Percentiles rank a stretch among this genome's conserved stretches.
Conservation (phyloP, 2,888 invertebrate genomes). For the Epiblema foenella region DNA sequence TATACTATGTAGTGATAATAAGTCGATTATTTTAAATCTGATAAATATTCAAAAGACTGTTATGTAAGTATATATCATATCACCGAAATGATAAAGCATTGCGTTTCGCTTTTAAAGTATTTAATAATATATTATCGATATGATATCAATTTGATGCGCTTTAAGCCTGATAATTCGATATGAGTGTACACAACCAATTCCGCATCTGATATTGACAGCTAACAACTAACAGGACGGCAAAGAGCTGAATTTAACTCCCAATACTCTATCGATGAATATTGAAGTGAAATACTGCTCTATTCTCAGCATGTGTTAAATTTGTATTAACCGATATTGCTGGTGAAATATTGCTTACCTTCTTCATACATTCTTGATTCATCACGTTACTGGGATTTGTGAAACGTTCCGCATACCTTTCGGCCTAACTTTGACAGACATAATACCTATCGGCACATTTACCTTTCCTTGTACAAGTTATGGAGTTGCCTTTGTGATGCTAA, state of each 20-base stretch:
- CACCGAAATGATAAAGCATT: neutral
- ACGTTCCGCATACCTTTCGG: neutral
- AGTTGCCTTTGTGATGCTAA: neutral
- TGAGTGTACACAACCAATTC: neutral
- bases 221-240: conserved; percentile 13
- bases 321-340: neutral
- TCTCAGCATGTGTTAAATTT: conserved; percentile 6
- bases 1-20: no score
- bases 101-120: neutral
- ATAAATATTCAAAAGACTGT: no score
- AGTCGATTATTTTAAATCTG: no score
- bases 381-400: neutral
- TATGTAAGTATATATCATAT: no score
- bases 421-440: neutral
- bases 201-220: conserved; percentile 25
- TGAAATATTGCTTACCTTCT: neutral
- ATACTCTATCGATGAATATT: conserved; percentile 26
- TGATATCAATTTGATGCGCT: conserved; percentile 5
- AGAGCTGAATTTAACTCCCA: conserved; percentile 21
- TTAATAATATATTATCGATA: neutral
- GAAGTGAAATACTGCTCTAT: conserved; percentile 6
- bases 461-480: no score
- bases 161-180: conserved; percentile 3
- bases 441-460: neutral
- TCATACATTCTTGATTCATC: neutral